Evolutionary conservation across 2,888 invertebrate genomes (phyloP).

Genomic region (Drosophila borealis): DNA sequence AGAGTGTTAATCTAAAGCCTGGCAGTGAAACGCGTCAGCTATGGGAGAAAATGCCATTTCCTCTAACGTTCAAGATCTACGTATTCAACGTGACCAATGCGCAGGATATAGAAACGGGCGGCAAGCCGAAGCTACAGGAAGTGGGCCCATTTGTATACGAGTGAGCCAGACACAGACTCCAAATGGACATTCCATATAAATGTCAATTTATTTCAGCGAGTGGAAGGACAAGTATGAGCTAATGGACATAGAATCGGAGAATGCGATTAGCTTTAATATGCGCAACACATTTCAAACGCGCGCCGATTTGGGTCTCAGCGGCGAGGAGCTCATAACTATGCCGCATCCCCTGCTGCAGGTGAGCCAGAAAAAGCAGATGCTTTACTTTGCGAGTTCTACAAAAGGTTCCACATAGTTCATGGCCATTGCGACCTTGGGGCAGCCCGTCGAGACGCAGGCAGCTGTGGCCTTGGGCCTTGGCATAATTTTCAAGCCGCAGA

Average conservation of each 20-base stretch:
- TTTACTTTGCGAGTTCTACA: not conserved
- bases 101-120: slow-evolving; percentile 89
- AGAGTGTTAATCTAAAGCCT: slow-evolving; percentile 86
- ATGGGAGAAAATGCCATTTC: slow-evolving; percentile 91
- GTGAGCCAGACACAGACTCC: slow-evolving; percentile 86
- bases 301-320: slow-evolving; percentile 88
- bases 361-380: slow-evolving; percentile 41
- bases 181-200: not conserved
- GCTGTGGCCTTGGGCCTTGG: slow-evolving; percentile 88
- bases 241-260: slow-evolving; percentile 89
- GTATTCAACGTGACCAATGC: slow-evolving; percentile 93
- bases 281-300: slow-evolving; percentile 89
- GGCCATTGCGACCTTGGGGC: slow-evolving; percentile 86
- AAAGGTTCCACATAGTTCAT: slow-evolving; percentile 52
- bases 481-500: slow-evolving; percentile 88
- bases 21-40: slow-evolving; percentile 90
- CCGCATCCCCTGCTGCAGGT: slow-evolving; percentile 91
- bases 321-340: slow-evolving; percentile 89
- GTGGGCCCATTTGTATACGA: slow-evolving; percentile 93
- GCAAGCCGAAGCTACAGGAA: slow-evolving; percentile 88
- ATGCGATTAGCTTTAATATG: slow-evolving; percentile 90
- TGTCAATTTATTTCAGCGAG: slow-evolving; percentile 86
- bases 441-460: slow-evolving; percentile 87
- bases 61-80: slow-evolving; percentile 90
- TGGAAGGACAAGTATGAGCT: slow-evolving; percentile 92